A percentile compares a stretch with the other conserved stretches of the same genome.
These are phyloP conservation scores for Toxonevra muliebris DNA, from an alignment of 2,888 invertebrate genomes.

Conservation along the genomic window DNA sequence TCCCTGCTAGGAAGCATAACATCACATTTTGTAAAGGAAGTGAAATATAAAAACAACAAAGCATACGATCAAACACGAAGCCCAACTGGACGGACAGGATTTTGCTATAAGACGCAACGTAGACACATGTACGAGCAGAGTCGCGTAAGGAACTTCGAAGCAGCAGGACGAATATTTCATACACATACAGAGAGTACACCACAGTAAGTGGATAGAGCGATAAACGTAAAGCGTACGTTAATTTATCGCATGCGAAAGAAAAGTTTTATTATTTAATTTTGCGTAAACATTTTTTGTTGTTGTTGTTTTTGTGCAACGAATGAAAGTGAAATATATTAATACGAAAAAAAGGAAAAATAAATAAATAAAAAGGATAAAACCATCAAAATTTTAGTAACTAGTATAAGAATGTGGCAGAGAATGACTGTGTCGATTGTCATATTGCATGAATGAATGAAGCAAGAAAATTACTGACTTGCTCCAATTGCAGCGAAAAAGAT, in stretches of 20 bases:
- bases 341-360: not conserved
- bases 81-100: constrained; percentile 6
- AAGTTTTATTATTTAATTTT: constrained; percentile 40
- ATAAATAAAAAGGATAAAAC: constrained; percentile 5
- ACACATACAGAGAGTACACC: constrained; percentile 13
- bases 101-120: constrained; percentile 34
- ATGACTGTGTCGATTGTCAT: too few species aligned
- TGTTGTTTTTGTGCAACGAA: too few species aligned
- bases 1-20: not conserved
- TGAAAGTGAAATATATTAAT: not conserved
- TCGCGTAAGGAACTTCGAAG: constrained; percentile 50
- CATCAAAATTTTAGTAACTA: too few species aligned
- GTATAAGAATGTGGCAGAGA: too few species aligned
- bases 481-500: too few species aligned
- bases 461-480: too few species aligned
- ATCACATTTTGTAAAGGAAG: constrained; percentile 12
- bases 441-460: too few species aligned
- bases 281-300: constrained; percentile 7
- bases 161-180: constrained; percentile 38
- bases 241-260: constrained; percentile 11
- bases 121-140: constrained; percentile 43
- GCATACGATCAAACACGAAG: constrained; percentile 15
- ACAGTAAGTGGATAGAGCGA: constrained; percentile 44
- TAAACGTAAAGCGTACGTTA: constrained; percentile 46
- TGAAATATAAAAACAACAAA: constrained; percentile 18